These are phyloP conservation scores for Cyprinodon variegatus DNA, from an alignment of 2,113 vertebrate genomes.

Conservation along the genomic window DNA sequence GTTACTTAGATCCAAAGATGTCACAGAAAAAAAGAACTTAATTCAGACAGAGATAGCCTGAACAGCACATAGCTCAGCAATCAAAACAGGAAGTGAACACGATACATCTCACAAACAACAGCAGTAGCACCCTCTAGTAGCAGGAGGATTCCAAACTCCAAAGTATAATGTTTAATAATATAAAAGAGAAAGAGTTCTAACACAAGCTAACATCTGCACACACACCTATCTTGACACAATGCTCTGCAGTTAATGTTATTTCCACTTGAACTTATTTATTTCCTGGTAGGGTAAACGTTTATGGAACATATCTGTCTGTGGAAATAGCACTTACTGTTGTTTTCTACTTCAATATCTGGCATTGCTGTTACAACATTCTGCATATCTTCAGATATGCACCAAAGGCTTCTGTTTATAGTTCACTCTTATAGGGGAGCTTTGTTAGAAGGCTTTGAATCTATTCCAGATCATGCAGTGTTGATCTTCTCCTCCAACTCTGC, in stretches of 20 bases:
- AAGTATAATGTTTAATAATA: too few species aligned
- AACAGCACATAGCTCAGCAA: too few species aligned
- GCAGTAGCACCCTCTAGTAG: too few species aligned
- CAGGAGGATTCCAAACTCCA: too few species aligned
- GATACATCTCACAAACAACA: too few species aligned
- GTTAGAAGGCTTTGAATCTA: slow-evolving; percentile 15
- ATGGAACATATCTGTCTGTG: slow-evolving; percentile 6
- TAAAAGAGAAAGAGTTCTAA: too few species aligned
- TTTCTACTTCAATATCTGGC: slow-evolving; percentile 18
- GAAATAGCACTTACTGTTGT: slow-evolving; percentile 18
- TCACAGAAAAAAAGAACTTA: too few species aligned
- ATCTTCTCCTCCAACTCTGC: neutral
- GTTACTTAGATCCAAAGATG: too few species aligned
- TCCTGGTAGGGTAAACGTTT: slow-evolving; percentile 2
- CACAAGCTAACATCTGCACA: neutral
- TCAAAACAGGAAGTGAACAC: too few species aligned
- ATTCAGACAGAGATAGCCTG: too few species aligned
- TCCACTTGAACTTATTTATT: neutral
- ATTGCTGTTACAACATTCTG: slow-evolving; percentile 6
- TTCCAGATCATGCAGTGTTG: slow-evolving; percentile 5
- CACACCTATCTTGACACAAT: neutral
- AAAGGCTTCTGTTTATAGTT: slow-evolving; percentile 19
- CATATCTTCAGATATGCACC: slow-evolving; percentile 8
- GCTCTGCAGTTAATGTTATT: slow-evolving; percentile 7
- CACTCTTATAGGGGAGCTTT: slow-evolving; percentile 12